Base-by-base conservation (phyloP, 2,888 invertebrate genomes). In the Strigamia crassipes region DNA sequence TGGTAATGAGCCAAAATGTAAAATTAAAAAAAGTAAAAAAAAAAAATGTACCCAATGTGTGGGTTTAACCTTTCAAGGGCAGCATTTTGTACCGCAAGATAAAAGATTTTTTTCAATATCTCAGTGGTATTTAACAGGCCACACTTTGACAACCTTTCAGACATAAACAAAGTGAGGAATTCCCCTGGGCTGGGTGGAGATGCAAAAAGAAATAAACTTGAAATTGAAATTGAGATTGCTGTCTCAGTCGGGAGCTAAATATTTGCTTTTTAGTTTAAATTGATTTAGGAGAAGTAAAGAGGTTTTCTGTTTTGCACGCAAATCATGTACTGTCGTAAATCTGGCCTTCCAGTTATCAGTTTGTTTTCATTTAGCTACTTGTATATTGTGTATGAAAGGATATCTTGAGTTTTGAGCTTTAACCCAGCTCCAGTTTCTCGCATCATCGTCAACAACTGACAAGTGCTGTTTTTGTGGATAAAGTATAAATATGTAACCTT, bases 401-500 rank as follows among this genome's bases (percentile, higher is more conserved):
- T 73, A 73, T 73, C 73, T 56, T 31, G 73, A 73, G 31, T 31
- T n/a, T 73, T 73, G 23, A 73, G 73, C 73, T 73, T 73, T 73
- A 73, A 73, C 73, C 73, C 73, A 31, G 73, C 73, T 73, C 31
- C 31, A 73, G 31, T 73, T 73, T 31, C 73, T 31, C 15, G 27
- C 73, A 31, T 31, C 73, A 56, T 73, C 73, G 31, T 31, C 73
- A 73, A 73, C 73, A 73, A 73, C 73, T 73, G 73, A 73, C 73
- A 73, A 73, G 10, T 31, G 73, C 13, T 73, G 73, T 73, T 73
- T 73, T 56, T 56, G 56, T 73, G 73, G 5, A 27, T 12, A 31
- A 73, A 73, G 27, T 73, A 73, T 31, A 38, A 38, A 38, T 38
- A n/a, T 56, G n/a, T 73, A 73, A 73, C 73, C 73, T 73, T 73